Base-by-base conservation (phyloP, 2,113 vertebrate genomes). In the Crypturellus undulatus region DNA sequence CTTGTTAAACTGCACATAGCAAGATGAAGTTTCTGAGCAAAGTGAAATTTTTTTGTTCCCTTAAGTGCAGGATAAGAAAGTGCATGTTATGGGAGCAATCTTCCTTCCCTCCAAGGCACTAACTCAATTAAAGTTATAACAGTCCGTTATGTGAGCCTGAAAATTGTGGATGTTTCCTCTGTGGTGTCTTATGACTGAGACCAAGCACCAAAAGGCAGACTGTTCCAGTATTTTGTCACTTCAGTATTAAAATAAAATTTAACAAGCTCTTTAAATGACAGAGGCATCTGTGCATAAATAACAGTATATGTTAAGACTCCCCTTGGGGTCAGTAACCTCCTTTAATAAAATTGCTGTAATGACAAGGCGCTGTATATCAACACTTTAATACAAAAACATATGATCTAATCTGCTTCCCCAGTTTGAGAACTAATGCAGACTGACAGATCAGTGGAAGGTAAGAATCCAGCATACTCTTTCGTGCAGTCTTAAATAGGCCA, bases 281-380 rank as follows among this genome's bases (percentile, higher is more conserved):
- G 95, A n/a, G 26, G 90, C 86, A 87, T 96, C 91, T 87, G 87
- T 65, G 85, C 64, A 40, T 59, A 58, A 97, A 92, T 84, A 89
- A 95, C 51, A 7, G 34, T 38, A 68, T 40, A 73, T 30, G 86
- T 60, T 78, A 87, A 92, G 75, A 45, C 72, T 92, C 52, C 94
- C 92, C 90, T 77, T 83, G 87, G 90, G 96, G 93, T 95, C 94
- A 92, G 85, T 95, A 94, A 96, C 93, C 92, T 84, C 80, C 92
- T 96, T 96, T 94, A 96, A 87, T 96, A 88, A 94, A 96, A 97
- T 51, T 43, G 86, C 60, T 94, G 70, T 43, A 80, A 96, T 45
- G 77, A 95, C 38, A 68, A 84, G 77, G 84, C 36, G 62, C 72
- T 79, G 76, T 87, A 93, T 84, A 96, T 68, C 96, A 94, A 79